These are phyloP conservation scores for Tenthredo mesomela DNA, from an alignment of 2,888 invertebrate species.

Conservation along the genomic window DNA sequence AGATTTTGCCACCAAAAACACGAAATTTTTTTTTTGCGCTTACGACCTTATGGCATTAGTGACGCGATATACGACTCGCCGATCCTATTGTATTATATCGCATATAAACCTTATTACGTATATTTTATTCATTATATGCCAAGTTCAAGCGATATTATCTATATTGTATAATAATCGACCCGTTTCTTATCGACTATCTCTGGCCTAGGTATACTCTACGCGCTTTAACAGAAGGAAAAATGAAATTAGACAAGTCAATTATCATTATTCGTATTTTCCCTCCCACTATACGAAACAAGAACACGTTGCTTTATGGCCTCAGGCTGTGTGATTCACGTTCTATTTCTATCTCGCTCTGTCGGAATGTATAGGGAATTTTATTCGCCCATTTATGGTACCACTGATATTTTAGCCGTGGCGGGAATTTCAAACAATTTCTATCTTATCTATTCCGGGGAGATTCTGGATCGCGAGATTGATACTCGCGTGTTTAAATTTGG, in stretches of 20 bases:
- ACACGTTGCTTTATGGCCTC: neutral
- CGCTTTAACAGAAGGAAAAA: neutral
- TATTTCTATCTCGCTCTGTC: neutral
- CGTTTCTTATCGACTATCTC: neutral
- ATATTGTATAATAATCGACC: constrained; percentile 17
- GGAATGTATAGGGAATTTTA: neutral
- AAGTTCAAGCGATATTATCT: neutral
- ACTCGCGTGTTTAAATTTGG: neutral
- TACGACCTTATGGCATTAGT: too few species aligned
- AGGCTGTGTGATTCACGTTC: neutral
- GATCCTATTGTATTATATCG: neutral
- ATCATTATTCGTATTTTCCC: neutral
- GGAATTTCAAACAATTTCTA: constrained; percentile 5
- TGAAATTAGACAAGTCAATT: neutral
- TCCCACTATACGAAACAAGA: neutral
- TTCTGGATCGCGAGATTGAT: neutral
- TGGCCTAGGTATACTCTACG: neutral
- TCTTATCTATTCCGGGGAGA: neutral
- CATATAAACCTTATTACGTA: neutral
- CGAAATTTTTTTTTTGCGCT: too few species aligned
- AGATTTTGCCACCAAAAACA: too few species aligned
- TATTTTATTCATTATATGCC: neutral
- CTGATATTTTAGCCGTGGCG: neutral
- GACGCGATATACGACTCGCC: too few species aligned
- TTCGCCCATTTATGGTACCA: neutral